Percentiles rank a stretch among this genome's conserved stretches.
Evolutionary conservation across 2,113 vertebrate species (phyloP).

Genomic region (Puma concolor): DNA sequence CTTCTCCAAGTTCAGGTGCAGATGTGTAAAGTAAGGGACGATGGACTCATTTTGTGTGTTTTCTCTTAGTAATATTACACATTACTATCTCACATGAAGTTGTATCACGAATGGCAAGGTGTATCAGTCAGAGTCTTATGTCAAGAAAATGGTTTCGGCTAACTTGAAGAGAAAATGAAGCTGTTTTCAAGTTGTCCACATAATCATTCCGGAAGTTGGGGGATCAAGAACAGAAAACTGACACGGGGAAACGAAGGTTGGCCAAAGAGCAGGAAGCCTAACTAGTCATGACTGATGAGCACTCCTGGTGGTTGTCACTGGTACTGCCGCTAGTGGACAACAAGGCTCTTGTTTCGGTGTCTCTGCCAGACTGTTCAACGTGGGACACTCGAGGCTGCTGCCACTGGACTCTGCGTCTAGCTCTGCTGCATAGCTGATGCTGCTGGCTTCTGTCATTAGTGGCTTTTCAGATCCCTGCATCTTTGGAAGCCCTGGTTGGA

Average conservation of each 20-base stretch:
- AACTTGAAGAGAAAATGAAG: background rate
- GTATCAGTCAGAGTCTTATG: background rate
- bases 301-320: background rate
- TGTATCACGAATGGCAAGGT: background rate
- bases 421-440: background rate
- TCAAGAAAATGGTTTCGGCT: background rate
- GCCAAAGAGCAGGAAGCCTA: background rate
- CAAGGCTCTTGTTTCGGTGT: background rate
- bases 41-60: background rate
- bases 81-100: background rate
- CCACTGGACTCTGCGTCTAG: too few relatives aligned
- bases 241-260: background rate
- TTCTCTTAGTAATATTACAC: background rate
- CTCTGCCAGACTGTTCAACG: background rate
- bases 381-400: background rate
- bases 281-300: background rate
- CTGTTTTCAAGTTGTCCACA: background rate
- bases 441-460: background rate
- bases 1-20: background rate
- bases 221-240: background rate
- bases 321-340: background rate
- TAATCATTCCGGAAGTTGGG: background rate
- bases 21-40: background rate
- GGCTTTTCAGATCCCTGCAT: background rate
- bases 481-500: background rate